Conservation (phyloP, 2,888 invertebrate species). For the Machimus atricapillus region DNA sequence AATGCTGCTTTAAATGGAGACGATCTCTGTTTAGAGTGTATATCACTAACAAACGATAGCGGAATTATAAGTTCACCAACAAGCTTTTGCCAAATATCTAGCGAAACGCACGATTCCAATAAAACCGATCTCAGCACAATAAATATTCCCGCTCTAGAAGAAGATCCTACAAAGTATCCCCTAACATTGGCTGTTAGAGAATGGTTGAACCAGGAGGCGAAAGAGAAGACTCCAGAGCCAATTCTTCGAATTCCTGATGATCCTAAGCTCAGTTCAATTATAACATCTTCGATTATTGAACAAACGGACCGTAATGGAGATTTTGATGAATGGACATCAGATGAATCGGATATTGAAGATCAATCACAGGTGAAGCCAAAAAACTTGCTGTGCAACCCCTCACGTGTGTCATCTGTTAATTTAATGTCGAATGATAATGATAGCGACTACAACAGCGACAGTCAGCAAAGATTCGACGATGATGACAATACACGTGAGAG, state of each 20-base stretch:
- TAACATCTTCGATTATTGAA: slow-evolving; percentile 27
- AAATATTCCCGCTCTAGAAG: background rate
- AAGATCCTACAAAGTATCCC: slow-evolving; percentile 55
- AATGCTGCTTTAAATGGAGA: background rate
- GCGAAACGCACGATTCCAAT: background rate
- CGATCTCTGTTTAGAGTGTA: background rate
- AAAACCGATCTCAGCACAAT: background rate
- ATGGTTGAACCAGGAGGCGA: slow-evolving; percentile 64
- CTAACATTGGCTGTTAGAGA: slow-evolving; percentile 69
- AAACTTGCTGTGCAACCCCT: slow-evolving; percentile 67
- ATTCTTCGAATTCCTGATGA: slow-evolving; percentile 48
- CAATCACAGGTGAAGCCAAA: slow-evolving; percentile 56
- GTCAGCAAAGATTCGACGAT: slow-evolving; percentile 37
- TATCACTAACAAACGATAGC: background rate
- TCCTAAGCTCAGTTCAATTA: slow-evolving; percentile 37
- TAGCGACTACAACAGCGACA: slow-evolving; percentile 44
- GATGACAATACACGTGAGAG: slow-evolving; percentile 48
- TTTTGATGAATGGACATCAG: slow-evolving; percentile 4
- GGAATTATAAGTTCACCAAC: background rate
- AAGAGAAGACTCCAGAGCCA: slow-evolving; percentile 57
- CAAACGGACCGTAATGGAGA: slow-evolving; percentile 35
- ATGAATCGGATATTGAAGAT: slow-evolving; percentile 26
- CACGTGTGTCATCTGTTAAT: slow-evolving; percentile 64
- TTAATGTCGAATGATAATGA: background rate
- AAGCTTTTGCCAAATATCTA: background rate